A percentile compares a stretch with the other conserved stretches of the same genome.
Evolutionary conservation across 1,140 invertebrate genomes (phyloP).

Genomic region (Cataglyphis hispanica): DNA sequence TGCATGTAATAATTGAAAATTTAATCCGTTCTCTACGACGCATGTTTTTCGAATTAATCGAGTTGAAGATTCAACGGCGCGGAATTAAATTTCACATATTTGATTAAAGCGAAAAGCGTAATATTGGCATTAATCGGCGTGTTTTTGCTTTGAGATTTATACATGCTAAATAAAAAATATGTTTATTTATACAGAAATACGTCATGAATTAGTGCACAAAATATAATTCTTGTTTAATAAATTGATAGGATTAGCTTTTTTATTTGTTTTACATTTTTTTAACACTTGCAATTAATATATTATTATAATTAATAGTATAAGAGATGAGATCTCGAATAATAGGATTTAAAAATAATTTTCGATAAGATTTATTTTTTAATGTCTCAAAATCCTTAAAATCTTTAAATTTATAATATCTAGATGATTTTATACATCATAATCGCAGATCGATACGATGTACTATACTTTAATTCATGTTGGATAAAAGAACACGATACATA

Average conservation of each 20-base stretch:
- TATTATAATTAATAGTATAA: not conserved
- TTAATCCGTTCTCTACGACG: slow-evolving; percentile 6
- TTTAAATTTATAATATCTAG: not conserved
- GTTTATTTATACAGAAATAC: slow-evolving; percentile 15
- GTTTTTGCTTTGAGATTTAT: slow-evolving; percentile 15
- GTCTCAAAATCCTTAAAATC: not conserved
- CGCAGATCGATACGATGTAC: slow-evolving; percentile 25
- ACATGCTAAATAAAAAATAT: slow-evolving; percentile 2
- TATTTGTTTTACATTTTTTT: not conserved
- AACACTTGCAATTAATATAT: not conserved
- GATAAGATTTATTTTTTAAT: not conserved
- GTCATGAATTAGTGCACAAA: not conserved
- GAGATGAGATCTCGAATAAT: not conserved
- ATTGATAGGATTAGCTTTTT: not conserved
- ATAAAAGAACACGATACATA: slow-evolving; percentile 58
- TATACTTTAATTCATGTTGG: slow-evolving; percentile 56
- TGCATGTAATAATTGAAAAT: slow-evolving; percentile 39
- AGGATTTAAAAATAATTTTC: slow-evolving; percentile 9
- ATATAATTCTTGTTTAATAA: slow-evolving; percentile 22
- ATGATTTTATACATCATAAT: not conserved
- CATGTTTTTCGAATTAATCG: slow-evolving; percentile 48
- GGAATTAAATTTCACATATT: slow-evolving; percentile 44
- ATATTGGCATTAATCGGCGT: slow-evolving; percentile 36
- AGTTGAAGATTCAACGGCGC: slow-evolving; percentile 26
- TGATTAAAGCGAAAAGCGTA: slow-evolving; percentile 42